These are phyloP conservation scores for Danio tinwini DNA, from an alignment of 2,797 vertebrate species.

Conservation along the genomic window DNA sequence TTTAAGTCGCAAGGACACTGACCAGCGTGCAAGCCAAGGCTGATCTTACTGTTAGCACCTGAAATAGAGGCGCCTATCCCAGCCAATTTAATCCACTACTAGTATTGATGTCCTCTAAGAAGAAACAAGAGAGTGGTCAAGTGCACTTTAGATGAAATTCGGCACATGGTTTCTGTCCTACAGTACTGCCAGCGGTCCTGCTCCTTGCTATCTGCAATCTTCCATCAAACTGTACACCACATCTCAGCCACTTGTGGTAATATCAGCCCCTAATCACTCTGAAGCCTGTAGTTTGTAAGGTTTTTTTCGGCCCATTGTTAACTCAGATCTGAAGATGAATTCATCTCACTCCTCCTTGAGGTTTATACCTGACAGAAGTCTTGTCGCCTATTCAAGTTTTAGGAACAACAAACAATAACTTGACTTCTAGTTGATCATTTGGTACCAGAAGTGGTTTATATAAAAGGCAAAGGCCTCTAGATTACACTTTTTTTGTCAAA, in stretches of 20 bases:
- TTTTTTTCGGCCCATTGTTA: too few relatives aligned
- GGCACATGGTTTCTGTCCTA: slow-evolving; percentile 47
- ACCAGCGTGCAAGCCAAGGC: slow-evolving; percentile 5
- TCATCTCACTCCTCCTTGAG: too few relatives aligned
- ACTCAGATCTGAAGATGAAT: too few relatives aligned
- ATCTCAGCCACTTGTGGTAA: background rate
- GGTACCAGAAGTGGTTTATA: too few relatives aligned
- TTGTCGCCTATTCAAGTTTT: too few relatives aligned
- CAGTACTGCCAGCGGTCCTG: background rate
- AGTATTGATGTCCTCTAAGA: slow-evolving; percentile 39
- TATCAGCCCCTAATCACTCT: background rate
- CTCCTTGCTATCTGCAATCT: slow-evolving; percentile 23
- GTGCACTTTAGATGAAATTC: slow-evolving; percentile 25
- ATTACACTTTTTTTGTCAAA: too few relatives aligned
- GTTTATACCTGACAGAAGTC: too few relatives aligned
- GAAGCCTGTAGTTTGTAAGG: too few relatives aligned
- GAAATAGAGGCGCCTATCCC: slow-evolving; percentile 12
- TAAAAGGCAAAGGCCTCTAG: too few relatives aligned
- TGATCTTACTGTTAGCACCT: slow-evolving; percentile 22
- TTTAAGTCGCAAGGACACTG: slow-evolving; percentile 17
- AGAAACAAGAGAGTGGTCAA: slow-evolving; percentile 22
- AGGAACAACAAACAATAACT: too few relatives aligned
- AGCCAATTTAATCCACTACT: slow-evolving; percentile 36
- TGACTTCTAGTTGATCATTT: too few relatives aligned
- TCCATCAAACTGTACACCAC: background rate